Conservation (phyloP, 2,113 vertebrate genomes). For the Penelope pileata region DNA sequence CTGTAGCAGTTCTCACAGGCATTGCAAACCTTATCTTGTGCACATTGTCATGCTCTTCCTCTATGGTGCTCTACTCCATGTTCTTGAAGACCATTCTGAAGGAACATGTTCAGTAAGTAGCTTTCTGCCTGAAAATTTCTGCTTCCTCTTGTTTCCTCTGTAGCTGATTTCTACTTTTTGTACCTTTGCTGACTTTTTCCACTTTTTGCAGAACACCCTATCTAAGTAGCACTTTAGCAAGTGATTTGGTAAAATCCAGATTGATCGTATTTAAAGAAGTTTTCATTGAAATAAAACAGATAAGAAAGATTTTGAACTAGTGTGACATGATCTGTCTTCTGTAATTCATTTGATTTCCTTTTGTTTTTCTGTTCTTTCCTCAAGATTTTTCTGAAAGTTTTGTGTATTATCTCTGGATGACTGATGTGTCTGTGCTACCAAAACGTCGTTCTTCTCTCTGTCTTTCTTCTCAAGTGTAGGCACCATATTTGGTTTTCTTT, state of each 20-base stretch:
- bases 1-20: neutral
- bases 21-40: neutral
- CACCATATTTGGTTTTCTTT: constrained; percentile 33
- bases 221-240: neutral
- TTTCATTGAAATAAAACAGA: neutral
- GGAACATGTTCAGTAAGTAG: neutral
- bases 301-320: neutral
- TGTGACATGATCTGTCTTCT: neutral
- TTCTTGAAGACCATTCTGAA: neutral
- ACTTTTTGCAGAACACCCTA: neutral
- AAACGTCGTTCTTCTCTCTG: neutral
- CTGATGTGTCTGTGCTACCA: constrained; percentile 1
- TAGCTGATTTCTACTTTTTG: neutral
- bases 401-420: neutral
- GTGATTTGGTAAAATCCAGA: constrained; percentile 12
- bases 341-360: constrained; percentile 20
- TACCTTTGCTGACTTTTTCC: neutral
- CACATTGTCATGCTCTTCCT: neutral
- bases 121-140: neutral
- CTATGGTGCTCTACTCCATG: neutral
- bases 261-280: neutral
- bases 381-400: neutral
- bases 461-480: constrained; percentile 10
- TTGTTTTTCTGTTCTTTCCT: constrained; percentile 15
- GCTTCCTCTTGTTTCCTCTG: neutral